phyloP scores from a whole-genome alignment of 1,140 invertebrate species.

The Saccostrea echinata region DNA sequence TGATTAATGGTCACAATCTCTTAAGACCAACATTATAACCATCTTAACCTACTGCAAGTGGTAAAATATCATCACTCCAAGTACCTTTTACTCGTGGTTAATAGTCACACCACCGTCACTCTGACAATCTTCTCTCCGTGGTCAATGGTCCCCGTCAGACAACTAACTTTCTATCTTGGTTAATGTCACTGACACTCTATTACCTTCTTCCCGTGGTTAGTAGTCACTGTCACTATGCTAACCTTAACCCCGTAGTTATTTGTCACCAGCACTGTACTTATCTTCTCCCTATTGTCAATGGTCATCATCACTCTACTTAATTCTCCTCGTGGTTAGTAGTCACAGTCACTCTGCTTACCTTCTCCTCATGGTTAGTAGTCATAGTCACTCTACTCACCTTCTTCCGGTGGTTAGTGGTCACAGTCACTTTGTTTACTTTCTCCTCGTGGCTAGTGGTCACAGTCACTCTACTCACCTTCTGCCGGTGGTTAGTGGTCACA shows the following conservation, averaged over 20 bases:
- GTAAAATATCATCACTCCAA: no score
- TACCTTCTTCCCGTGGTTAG: background rate
- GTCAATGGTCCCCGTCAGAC: background rate
- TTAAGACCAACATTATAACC: no score
- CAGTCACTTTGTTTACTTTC: background rate
- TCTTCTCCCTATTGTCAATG: slow-evolving; percentile 54
- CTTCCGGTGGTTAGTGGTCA: slow-evolving; percentile 78
- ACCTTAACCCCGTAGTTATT: background rate
- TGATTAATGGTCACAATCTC: no score
- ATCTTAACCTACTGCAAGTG: no score
- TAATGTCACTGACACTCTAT: no score
- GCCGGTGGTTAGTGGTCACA: slow-evolving; percentile 60
- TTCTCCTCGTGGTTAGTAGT: no score
- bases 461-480: background rate
- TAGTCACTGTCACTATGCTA: background rate
- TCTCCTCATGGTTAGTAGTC: no score
- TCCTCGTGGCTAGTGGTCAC: background rate
- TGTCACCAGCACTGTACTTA: background rate
- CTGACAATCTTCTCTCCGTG: background rate
- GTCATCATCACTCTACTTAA: slow-evolving; percentile 69
- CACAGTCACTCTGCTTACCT: no score
- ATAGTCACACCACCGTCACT: background rate
- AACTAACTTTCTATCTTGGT: no score
- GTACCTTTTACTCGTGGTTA: background rate
- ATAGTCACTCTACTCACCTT: slow-evolving; percentile 78